These are phyloP conservation scores for Drosophila buzzatii DNA, from an alignment of 2,888 invertebrate genomes.

Conservation along the genomic window DNA sequence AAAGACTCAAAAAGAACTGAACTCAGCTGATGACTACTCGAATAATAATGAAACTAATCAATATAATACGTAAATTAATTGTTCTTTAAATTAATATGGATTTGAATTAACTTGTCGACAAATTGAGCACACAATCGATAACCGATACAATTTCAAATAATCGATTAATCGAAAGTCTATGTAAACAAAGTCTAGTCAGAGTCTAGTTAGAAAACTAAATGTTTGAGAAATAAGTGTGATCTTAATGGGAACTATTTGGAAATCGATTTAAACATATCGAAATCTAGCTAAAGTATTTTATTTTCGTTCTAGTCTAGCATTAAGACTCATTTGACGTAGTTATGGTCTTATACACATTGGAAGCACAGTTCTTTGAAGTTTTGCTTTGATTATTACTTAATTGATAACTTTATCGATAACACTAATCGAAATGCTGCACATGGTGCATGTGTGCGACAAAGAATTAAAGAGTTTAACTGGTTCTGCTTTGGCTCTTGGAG, in stretches of 20 bases:
- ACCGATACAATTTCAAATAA: neutral
- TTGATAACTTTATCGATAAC: constrained; percentile 28
- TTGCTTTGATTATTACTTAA: neutral
- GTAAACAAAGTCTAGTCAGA: neutral
- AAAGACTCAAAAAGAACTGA: neutral
- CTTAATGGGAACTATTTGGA: neutral
- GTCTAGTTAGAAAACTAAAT: neutral
- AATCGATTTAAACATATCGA: neutral
- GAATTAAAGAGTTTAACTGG: constrained; percentile 47
- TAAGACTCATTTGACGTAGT: no score
- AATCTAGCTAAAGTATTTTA: neutral
- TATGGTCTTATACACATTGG: neutral
- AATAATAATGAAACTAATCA: no score
- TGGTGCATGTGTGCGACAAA: constrained; percentile 22
- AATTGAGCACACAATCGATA: neutral
- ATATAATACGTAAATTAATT: no score
- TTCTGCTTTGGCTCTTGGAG: constrained; percentile 46
- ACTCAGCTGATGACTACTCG: neutral
- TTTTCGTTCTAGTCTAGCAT: no score
- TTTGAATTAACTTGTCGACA: neutral
- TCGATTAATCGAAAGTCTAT: neutral
- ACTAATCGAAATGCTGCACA: constrained; percentile 23
- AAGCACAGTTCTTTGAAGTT: no score
- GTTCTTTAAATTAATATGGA: no score
- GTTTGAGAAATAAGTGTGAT: neutral